Conservation (phyloP, 2,888 invertebrate genomes). For the Autographa pulchrina region DNA sequence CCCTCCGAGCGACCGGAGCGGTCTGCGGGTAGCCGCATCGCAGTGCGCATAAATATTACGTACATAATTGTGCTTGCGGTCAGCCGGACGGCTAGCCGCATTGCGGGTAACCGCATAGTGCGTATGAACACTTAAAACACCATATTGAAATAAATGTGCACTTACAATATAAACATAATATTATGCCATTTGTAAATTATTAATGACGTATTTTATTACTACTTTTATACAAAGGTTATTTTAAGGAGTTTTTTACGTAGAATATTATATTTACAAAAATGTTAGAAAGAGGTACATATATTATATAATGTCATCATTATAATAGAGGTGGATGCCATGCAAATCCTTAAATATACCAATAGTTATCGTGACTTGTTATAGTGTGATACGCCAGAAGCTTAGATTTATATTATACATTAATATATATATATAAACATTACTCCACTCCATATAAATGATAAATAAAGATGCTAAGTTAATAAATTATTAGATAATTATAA, state of each 20-base stretch:
- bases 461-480: not conserved
- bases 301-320: conserved; percentile 1
- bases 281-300: conserved; percentile 3
- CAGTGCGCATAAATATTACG: no score
- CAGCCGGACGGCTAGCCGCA: no score
- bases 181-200: not conserved
- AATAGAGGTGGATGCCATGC: not conserved
- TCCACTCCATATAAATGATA: not conserved
- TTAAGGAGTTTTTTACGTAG: conserved; percentile 4
- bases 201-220: not conserved
- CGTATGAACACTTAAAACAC: no score
- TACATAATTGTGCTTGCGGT: no score
- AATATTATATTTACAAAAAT: not conserved
- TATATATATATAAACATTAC: not conserved
- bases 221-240: conserved; percentile 4
- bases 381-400: conserved; percentile 1
- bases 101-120: no score
- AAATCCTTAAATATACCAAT: conserved; percentile 3
- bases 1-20: no score
- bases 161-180: not conserved
- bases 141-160: conserved; percentile 1
- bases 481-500: not conserved
- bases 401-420: not conserved
- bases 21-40: no score
- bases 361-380: conserved; percentile 4